Evolutionary conservation across 1,140 invertebrate genomes (phyloP), one percentile per base, ranked within the genome.

Genomic region (Schmidtea mediterranea): DNA sequence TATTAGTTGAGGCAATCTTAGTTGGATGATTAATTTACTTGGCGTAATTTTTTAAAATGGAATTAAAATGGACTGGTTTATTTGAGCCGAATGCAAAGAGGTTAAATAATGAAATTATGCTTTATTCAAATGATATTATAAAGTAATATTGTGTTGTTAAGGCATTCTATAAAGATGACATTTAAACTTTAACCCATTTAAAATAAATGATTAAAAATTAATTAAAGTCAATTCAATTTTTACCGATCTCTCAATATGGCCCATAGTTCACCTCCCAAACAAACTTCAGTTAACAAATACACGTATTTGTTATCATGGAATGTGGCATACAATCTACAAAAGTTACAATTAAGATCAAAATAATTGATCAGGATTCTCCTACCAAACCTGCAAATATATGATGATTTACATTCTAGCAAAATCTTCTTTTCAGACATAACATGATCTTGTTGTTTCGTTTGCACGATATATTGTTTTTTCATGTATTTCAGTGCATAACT

Each of bases 201-300:
- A 6, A 32, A 3, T 32, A 32, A 32, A 6, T 32, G 26, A 32
- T 32, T 6, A 32, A 6, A 32, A 32, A 6, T 32, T 32, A 32
- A 6, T 32, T 32, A 32, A 32, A 32, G 10, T 32, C 3, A 32
- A n/a, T 37, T 37, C 15, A 15, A 15, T 8, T 58, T 58, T 57
- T 53, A 71, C 66, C 61, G 67, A 55, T 75, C 71, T 55, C 74
- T 73, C 40, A 97, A 69, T 48, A 94, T 82, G 0, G 87, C 94
- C 89, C 89, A 95, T 10, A 97, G 68, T 67, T 95, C 89, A 26
- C 89, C 89, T 18, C 89, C 89, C 21, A 95, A 71, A 62, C 89
- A 94, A 43, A 82, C 82, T 62, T 95, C 89, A 78, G 95, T 82
- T 48, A 97, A 68, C 84, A 97, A 94, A 58, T 95, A 95, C 22